Evolutionary conservation across 2,888 invertebrate species (phyloP).

Genomic region (Ophion ellenae): DNA sequence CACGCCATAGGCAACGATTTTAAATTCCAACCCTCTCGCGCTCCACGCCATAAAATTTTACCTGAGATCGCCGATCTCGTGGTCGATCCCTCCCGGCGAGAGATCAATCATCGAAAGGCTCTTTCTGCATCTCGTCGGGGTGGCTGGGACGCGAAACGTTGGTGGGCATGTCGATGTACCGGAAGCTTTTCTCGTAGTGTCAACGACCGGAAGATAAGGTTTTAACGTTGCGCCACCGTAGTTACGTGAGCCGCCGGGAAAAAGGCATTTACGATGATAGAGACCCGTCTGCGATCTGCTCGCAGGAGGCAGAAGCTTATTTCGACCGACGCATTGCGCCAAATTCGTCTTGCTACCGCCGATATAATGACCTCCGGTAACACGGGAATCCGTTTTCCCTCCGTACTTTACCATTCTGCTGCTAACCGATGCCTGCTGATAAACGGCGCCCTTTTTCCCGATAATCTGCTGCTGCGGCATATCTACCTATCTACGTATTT

Average conservation of each 20-base stretch:
- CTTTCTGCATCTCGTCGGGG: conserved; percentile 69
- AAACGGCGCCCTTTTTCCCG: conserved; percentile 39
- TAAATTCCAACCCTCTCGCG: not conserved
- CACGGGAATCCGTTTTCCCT: conserved; percentile 53
- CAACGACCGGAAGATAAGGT: conserved; percentile 25
- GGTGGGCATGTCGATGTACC: conserved; percentile 65
- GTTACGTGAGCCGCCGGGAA: conserved; percentile 47
- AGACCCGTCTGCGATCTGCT: conserved; percentile 70
- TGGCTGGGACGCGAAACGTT: conserved; percentile 58
- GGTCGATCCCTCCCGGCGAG: conserved; percentile 69
- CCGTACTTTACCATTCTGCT: conserved; percentile 46
- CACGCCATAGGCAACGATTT: not conserved
- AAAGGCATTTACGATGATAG: conserved; percentile 69
- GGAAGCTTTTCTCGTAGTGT: conserved; percentile 34
- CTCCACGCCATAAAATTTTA: conserved; percentile 46
- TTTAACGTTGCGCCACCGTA: conserved; percentile 31
- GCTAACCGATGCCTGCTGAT: conserved; percentile 52
- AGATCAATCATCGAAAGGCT: conserved; percentile 80
- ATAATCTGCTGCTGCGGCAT: conserved; percentile 50
- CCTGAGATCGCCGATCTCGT: conserved; percentile 72
- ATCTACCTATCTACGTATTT: conserved; percentile 23
- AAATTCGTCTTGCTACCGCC: conserved; percentile 51
- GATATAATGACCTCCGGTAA: conserved; percentile 57
- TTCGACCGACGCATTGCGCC: conserved; percentile 73
- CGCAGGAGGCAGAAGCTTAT: conserved; percentile 72